These are phyloP conservation scores for Crotalus viridis DNA, from an alignment of 2,113 vertebrate species.

Conservation along the genomic window DNA sequence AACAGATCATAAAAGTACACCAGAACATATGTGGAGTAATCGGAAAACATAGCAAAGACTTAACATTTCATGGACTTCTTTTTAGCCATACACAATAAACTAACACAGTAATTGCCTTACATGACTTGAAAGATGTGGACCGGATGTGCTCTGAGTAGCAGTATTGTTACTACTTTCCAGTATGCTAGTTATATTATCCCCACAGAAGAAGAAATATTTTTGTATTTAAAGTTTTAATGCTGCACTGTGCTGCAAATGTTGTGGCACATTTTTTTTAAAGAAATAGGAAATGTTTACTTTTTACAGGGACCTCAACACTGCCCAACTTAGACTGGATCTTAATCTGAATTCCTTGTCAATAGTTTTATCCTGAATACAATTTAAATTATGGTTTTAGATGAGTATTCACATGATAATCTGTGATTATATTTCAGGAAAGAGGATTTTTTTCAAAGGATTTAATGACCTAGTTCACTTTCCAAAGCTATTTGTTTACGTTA, in stretches of 20 bases:
- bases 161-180: constrained; percentile 85
- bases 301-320: constrained; percentile 89
- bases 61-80: constrained; percentile 68
- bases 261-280: constrained; percentile 86
- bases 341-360: constrained; percentile 77
- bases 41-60: constrained; percentile 93
- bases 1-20: constrained; percentile 93
- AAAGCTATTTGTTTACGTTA: constrained; percentile 97
- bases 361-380: constrained; percentile 80
- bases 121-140: constrained; percentile 86
- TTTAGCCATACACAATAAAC: constrained; percentile 88
- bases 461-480: constrained; percentile 91
- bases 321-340: constrained; percentile 91
- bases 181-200: constrained; percentile 82
- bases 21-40: constrained; percentile 94
- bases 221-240: constrained; percentile 95
- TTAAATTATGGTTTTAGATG: constrained; percentile 80
- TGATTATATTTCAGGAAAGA: constrained; percentile 77
- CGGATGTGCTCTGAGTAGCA: constrained; percentile 80
- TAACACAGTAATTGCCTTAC: constrained; percentile 97
- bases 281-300: constrained; percentile 85
- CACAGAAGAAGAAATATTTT: constrained; percentile 90
- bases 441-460: constrained; percentile 72
- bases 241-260: constrained; percentile 82
- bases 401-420: constrained; percentile 74